Conservation (phyloP, 2,113 vertebrate species). For the Siniperca knerii region DNA sequence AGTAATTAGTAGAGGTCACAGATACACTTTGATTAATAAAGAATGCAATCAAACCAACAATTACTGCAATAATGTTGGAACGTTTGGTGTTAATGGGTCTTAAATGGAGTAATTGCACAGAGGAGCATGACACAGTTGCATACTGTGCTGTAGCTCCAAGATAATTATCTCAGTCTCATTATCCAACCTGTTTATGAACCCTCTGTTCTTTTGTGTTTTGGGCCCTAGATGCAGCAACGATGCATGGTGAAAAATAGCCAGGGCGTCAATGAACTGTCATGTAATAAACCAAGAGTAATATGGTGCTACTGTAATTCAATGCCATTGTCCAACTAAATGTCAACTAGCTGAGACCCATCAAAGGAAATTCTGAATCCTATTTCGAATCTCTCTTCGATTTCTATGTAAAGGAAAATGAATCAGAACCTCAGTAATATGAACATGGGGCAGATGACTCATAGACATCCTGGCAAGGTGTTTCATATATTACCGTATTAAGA, state of each 20-base stretch:
- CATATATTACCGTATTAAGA: constrained; percentile 69
- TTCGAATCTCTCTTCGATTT: constrained; percentile 22
- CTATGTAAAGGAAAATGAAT: constrained; percentile 37
- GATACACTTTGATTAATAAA: constrained; percentile 64
- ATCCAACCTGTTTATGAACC: constrained; percentile 68
- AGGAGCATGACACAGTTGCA: constrained; percentile 45
- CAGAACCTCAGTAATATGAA: constrained; percentile 21
- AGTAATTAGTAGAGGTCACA: constrained; percentile 60
- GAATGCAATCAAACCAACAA: constrained; percentile 59
- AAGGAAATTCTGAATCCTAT: constrained; percentile 42
- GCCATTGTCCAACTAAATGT: constrained; percentile 18
- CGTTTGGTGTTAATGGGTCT: constrained; percentile 67
- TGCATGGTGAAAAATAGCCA: constrained; percentile 22
- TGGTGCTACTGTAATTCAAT: not conserved
- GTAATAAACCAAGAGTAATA: constrained; percentile 4
- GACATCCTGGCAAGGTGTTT: constrained; percentile 59
- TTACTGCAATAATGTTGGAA: constrained; percentile 51
- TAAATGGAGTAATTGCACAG: constrained; percentile 67
- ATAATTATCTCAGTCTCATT: constrained; percentile 72
- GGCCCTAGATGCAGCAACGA: constrained; percentile 9
- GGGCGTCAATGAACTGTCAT: constrained; percentile 8
- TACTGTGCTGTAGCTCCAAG: constrained; percentile 60
- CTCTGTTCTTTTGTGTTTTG: constrained; percentile 50
- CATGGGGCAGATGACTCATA: constrained; percentile 48
- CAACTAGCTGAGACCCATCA: constrained; percentile 7